These are phyloP conservation scores for Aspidiotus destructor DNA, from an alignment of 2,888 invertebrate genomes.

Conservation along the genomic window DNA sequence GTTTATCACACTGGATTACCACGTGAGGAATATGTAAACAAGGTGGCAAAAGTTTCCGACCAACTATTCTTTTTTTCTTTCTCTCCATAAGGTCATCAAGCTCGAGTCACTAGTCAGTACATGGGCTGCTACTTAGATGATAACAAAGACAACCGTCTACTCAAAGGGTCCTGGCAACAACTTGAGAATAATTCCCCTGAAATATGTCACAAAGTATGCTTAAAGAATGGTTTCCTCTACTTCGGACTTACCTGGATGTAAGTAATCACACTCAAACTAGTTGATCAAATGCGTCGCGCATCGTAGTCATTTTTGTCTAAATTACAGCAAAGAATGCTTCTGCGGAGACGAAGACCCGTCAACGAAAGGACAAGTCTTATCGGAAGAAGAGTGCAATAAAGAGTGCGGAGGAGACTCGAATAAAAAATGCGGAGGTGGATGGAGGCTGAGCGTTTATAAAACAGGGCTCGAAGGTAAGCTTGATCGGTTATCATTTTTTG, in stretches of 20 bases:
- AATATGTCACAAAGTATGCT: conserved; percentile 35
- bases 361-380: conserved; percentile 11
- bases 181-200: conserved; percentile 34
- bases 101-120: conserved; percentile 24
- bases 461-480: conserved; percentile 35
- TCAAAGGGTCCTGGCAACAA: conserved; percentile 35
- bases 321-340: conserved; percentile 35
- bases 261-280: not conserved
- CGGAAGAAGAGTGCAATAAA: conserved; percentile 36
- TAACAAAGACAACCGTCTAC: conserved; percentile 34
- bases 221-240: conserved; percentile 34
- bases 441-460: conserved; percentile 37
- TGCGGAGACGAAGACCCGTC: conserved; percentile 36
- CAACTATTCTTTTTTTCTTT: not conserved
- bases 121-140: conserved; percentile 37
- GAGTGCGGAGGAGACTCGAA: conserved; percentile 36
- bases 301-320: not conserved
- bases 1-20: conserved; percentile 36
- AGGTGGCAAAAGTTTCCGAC: not conserved
- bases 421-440: conserved; percentile 37
- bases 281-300: not conserved
- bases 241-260: conserved; percentile 35
- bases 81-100: conserved; percentile 12
- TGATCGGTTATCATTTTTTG: too few relatives aligned
- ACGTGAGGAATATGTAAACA: conserved; percentile 13